These are phyloP conservation scores for Oreochromis mossambicus DNA, from an alignment of 2,797 vertebrate genomes.

Conservation along the genomic window DNA sequence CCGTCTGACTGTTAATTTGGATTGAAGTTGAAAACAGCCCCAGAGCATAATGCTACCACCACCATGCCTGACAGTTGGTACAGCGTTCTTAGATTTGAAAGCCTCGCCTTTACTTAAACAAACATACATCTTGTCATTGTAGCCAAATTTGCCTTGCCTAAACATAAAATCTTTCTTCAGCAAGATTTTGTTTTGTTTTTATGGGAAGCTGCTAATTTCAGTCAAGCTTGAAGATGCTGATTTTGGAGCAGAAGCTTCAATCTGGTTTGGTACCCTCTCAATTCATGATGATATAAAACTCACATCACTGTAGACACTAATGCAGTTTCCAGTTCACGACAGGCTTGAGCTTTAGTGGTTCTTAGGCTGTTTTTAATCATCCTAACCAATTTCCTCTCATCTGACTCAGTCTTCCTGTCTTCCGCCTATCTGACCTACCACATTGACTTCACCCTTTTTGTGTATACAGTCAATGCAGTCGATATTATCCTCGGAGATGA, in stretches of 20 bases:
- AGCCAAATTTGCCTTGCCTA: not conserved
- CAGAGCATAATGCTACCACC: not conserved
- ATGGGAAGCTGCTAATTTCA: not conserved
- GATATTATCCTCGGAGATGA: not conserved
- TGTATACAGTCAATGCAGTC: not conserved
- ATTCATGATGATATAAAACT: not conserved
- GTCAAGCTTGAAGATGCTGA: not conserved
- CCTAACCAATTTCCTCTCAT: not conserved
- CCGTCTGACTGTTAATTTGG: rapidly evolving
- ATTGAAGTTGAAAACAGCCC: not conserved
- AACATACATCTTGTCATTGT: rapidly evolving
- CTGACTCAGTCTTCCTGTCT: rapidly evolving
- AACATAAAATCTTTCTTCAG: not conserved
- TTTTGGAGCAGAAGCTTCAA: not conserved
- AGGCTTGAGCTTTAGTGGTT: not conserved
- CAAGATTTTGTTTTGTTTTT: rapidly evolving
- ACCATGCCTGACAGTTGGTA: rapidly evolving
- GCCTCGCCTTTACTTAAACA: rapidly evolving
- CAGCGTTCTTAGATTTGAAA: not conserved
- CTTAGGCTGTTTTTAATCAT: not conserved
- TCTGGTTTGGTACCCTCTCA: not conserved
- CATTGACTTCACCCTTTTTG: not conserved
- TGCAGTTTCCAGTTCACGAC: not conserved
- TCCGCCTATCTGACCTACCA: not conserved
- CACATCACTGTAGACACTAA: not conserved